Base-by-base conservation (phyloP, 2,113 vertebrate species). In the Centrocercus urophasianus region DNA sequence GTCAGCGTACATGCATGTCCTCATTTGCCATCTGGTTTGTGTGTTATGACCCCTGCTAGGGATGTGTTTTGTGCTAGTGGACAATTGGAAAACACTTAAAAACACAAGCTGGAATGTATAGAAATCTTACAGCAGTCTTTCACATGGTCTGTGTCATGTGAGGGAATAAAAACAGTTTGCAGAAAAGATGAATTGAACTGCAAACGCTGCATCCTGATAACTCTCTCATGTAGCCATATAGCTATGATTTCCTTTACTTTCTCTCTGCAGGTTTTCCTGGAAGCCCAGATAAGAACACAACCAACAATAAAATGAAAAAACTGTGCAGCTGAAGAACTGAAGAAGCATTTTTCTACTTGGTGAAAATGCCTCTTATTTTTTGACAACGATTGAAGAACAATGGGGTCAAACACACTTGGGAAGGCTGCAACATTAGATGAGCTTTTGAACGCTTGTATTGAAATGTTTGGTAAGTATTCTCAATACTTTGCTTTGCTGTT, bases 351-450 rank as follows among this genome's bases (percentile, higher is more conserved):
- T 95, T 70, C 73, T 80, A 25, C 77, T 89, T 91, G 91, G 88
- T 97, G 97, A 97, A 97, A 96, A 97, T 97, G 97, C 94, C 60
- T 94, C 82, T 88, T 64, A 69, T 95, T 95, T 97, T 97, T 94
- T 98, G 97, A 98, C 96, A 92, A 79, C 84, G 8, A 89, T 80
- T 97, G 63, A 92, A 95, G 40, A 96, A 98, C 88, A 94, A 99
- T 99, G 99, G 99, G 98, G 96, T 98, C 99, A 38, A 98, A 98
- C 88, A 96, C 97, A 13, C 97, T 99, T 88, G 98, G 99, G 81
- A 99, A 99, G 96, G 98, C 99, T 77, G 99, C 99, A 28, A 98
- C 99, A 15, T 95, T 99, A 69, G 98, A 99, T 92, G 98, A 98
- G 70, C 98, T 99, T 86, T 94, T 99, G 93, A 98, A 98, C 7